phyloP scores from a whole-genome alignment of 2,888 invertebrate species.

The Plagodis pulveraria region DNA sequence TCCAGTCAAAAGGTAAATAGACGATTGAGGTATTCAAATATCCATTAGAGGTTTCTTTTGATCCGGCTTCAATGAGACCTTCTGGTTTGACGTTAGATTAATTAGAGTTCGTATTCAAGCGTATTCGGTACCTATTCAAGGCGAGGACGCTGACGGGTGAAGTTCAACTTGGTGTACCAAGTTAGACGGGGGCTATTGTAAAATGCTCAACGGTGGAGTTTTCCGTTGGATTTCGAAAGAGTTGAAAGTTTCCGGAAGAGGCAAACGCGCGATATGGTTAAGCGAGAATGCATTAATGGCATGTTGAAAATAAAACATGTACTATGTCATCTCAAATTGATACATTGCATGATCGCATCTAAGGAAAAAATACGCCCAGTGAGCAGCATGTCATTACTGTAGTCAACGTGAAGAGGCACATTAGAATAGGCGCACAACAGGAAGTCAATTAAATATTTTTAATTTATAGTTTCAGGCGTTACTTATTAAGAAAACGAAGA shows the following conservation, averaged over 20 bases:
- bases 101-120: conserved; percentile 42
- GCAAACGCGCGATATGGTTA: no score
- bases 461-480: no score
- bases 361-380: no score
- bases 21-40: conserved; percentile 73
- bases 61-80: conserved; percentile 48
- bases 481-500: no score
- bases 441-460: no score
- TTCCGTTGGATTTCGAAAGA: conserved; percentile 3
- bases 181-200: conserved; percentile 68
- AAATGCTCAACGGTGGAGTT: conserved; percentile 39
- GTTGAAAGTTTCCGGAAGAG: conserved; percentile 1
- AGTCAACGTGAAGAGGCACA: no score
- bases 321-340: no score
- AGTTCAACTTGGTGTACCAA: conserved; percentile 44
- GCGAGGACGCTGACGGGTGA: conserved; percentile 25
- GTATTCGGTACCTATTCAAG: conserved; percentile 26
- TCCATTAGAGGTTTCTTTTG: conserved; percentile 79
- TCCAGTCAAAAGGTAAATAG: conserved; percentile 56
- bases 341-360: no score
- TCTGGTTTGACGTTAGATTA: conserved; percentile 49
- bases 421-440: no score
- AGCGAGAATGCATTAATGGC: no score
- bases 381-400: no score
- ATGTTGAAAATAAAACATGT: no score